Evolutionary conservation across 2,888 invertebrate genomes (phyloP).

Genomic region (Parthenolecanium corni): DNA sequence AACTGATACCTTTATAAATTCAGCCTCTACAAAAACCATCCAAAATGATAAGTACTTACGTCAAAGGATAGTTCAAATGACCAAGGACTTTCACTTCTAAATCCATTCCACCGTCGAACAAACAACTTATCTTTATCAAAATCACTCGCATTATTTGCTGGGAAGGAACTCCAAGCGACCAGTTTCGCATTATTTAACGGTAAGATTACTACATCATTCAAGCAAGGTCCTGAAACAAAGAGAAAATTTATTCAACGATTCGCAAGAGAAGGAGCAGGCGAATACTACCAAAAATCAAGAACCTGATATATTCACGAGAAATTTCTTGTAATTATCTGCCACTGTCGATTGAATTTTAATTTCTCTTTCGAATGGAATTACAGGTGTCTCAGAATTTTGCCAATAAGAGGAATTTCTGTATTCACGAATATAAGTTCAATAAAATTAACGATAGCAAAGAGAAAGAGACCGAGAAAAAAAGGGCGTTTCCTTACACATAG

Average conservation of each 20-base stretch:
- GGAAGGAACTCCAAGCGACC: neutral
- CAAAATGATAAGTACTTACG: neutral
- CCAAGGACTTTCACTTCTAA: neutral
- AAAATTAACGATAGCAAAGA: neutral
- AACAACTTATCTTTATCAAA: neutral
- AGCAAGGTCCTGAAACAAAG: neutral
- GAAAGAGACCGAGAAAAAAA: neutral
- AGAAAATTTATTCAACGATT: too few relatives aligned
- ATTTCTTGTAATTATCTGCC: neutral
- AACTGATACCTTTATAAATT: too few relatives aligned
- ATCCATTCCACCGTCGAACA: slow-evolving; percentile 3
- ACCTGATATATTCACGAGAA: slow-evolving; percentile 8
- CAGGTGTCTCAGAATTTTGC: slow-evolving; percentile 11
- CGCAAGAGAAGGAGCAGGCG: neutral
- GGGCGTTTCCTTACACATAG: slow-evolving; percentile 1
- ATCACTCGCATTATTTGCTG: neutral
- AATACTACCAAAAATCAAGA: neutral
- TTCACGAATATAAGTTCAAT: neutral
- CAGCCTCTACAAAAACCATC: too few relatives aligned
- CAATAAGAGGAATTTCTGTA: neutral
- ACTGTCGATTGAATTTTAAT: neutral
- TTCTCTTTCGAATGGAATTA: neutral
- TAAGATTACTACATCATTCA: slow-evolving; percentile 1
- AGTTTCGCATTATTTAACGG: slow-evolving; percentile 13
- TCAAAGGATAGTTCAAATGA: slow-evolving; percentile 10